Conservation (phyloP, 2,113 vertebrate genomes). For the Irena cyanogastra region DNA sequence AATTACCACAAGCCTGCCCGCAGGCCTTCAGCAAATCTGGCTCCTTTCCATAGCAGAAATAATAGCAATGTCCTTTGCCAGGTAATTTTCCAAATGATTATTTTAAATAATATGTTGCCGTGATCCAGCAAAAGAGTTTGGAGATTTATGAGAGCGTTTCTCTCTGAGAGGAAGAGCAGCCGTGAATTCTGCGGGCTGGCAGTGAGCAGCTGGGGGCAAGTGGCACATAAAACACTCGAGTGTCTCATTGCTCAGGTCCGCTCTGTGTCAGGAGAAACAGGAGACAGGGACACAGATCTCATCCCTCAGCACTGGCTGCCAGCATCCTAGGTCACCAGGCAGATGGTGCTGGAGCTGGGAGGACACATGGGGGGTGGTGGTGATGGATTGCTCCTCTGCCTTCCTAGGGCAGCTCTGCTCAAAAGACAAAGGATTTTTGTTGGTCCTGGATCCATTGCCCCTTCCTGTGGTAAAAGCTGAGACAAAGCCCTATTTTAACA, state of each 20-base stretch:
- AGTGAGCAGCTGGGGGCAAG: not conserved
- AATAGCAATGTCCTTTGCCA: conserved; percentile 30
- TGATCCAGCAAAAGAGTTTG: not conserved
- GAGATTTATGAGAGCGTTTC: not conserved
- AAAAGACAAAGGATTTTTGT: not conserved
- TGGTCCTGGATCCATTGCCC: not conserved
- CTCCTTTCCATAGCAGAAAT: conserved; percentile 1
- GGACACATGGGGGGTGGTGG: accelerated
- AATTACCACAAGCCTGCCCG: not conserved
- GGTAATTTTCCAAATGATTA: conserved; percentile 40
- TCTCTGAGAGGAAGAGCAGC: not conserved
- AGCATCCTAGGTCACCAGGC: not conserved
- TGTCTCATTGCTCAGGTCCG: not conserved
- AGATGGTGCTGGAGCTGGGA: not conserved
- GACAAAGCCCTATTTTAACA: not conserved
- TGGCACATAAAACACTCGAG: not conserved
- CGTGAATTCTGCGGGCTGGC: not conserved
- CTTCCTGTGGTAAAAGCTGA: not conserved
- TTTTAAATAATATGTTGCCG: conserved; percentile 19
- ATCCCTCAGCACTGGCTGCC: not conserved
- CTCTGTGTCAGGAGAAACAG: not conserved
- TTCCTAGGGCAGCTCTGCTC: not conserved
- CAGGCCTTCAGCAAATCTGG: not conserved
- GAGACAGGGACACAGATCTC: not conserved
- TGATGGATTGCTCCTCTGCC: not conserved